Evolutionary conservation across 2,888 invertebrate genomes (phyloP).

Genomic region (Belgica antarctica): DNA sequence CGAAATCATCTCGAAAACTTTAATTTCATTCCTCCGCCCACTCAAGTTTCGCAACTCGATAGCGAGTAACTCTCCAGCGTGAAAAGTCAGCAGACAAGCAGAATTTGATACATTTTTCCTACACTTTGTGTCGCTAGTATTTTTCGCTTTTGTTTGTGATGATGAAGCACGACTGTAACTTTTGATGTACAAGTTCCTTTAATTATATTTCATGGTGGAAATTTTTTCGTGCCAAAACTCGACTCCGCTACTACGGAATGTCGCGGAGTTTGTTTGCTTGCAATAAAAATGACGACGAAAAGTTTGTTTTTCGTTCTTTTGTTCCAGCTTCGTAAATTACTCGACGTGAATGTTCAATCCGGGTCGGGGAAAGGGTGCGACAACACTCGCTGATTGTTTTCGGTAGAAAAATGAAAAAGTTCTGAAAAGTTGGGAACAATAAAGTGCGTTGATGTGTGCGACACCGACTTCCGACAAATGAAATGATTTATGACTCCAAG

Average conservation of each 20-base stretch:
- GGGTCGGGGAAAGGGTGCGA: not conserved
- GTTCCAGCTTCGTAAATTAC: too few species aligned
- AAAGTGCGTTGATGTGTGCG: conserved; percentile 23
- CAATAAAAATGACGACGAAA: not conserved
- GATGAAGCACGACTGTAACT: conserved; percentile 19
- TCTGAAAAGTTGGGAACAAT: not conserved
- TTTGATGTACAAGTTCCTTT: conserved; percentile 25
- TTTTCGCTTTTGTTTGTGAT: conserved; percentile 1
- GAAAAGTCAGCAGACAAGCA: too few species aligned
- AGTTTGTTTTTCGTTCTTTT: not conserved
- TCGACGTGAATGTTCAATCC: too few species aligned
- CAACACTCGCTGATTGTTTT: not conserved
- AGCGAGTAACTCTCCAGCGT: too few species aligned
- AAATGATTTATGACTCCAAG: not conserved
- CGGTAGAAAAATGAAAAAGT: not conserved
- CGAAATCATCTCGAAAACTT: not conserved
- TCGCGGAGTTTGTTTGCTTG: not conserved
- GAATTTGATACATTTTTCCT: conserved; percentile 23
- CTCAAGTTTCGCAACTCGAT: too few species aligned
- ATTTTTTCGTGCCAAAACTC: not conserved
- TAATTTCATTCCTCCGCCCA: not conserved
- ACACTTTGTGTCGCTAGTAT: too few species aligned
- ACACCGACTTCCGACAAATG: conserved; percentile 2
- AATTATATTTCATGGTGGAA: conserved; percentile 36
- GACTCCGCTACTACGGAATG: not conserved